Conservation (phyloP, 2,113 vertebrate species). For the Sigmodon hispidus region DNA sequence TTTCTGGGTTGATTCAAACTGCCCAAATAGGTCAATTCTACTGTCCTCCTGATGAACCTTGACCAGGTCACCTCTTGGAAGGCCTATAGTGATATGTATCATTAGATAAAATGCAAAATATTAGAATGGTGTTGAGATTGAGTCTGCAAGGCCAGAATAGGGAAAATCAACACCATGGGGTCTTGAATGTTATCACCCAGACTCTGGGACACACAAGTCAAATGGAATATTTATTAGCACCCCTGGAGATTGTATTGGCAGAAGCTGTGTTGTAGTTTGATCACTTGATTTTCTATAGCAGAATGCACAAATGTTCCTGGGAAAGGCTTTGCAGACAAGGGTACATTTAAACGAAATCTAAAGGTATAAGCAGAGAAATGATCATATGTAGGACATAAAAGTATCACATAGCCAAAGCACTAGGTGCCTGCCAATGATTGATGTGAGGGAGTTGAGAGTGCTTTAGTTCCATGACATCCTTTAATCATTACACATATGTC, state of each 20-base stretch:
- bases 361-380: background rate
- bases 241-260: background rate
- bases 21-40: background rate
- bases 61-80: background rate
- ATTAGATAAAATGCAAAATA: background rate
- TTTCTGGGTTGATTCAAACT: slow-evolving; percentile 8
- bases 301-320: background rate
- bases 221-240: background rate
- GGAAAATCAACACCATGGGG: background rate
- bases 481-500: background rate
- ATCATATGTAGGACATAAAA: background rate
- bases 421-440: background rate
- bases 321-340: background rate
- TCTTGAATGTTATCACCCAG: background rate
- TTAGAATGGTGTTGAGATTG: background rate
- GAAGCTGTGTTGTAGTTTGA: background rate
- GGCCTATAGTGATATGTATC: background rate
- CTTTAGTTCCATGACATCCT: background rate
- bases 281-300: background rate
- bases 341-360: background rate
- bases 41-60: background rate
- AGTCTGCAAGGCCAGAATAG: background rate
- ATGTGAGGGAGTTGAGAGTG: background rate
- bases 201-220: background rate
- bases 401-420: background rate